Evolutionary conservation across 2,113 vertebrate species (phyloP).

Genomic region (Percina caprodes): DNA sequence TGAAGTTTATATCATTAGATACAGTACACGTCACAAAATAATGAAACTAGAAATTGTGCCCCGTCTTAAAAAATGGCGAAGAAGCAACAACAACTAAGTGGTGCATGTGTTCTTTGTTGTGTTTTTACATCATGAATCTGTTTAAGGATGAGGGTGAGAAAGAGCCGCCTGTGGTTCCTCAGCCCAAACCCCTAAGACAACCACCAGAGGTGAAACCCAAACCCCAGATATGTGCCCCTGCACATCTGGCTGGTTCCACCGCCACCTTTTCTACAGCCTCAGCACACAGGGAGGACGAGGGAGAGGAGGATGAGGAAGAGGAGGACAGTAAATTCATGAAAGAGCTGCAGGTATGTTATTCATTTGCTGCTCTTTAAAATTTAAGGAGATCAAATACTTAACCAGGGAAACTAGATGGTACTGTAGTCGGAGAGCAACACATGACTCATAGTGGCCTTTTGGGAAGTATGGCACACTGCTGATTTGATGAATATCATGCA

Average conservation of each 20-base stretch:
- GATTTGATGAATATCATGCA: not conserved
- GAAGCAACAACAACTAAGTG: not conserved
- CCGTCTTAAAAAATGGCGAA: not conserved
- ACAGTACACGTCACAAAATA: not conserved
- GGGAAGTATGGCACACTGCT: no score
- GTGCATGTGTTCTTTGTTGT: not conserved
- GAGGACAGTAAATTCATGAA: slow-evolving; percentile 91
- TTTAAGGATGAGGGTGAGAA: slow-evolving; percentile 52
- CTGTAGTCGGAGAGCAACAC: not conserved
- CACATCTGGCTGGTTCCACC: slow-evolving; percentile 31
- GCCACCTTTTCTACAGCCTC: not conserved
- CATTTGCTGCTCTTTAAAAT: not conserved
- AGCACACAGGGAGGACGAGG: slow-evolving; percentile 5
- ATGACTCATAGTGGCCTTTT: no score
- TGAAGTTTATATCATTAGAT: not conserved
- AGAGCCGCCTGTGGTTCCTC: slow-evolving; percentile 72
- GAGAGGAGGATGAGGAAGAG: slow-evolving; percentile 64
- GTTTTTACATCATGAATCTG: not conserved
- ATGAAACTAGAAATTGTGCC: not conserved
- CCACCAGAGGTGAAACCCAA: slow-evolving; percentile 83
- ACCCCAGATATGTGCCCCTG: slow-evolving; percentile 69
- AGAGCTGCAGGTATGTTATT: slow-evolving; percentile 89
- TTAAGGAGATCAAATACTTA: not conserved
- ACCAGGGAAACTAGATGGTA: not conserved
- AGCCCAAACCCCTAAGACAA: slow-evolving; percentile 80